A percentile compares a stretch with the other conserved stretches of the same genome.
Conservation (phyloP, 2,113 vertebrate genomes). For the Sialia sialis region DNA sequence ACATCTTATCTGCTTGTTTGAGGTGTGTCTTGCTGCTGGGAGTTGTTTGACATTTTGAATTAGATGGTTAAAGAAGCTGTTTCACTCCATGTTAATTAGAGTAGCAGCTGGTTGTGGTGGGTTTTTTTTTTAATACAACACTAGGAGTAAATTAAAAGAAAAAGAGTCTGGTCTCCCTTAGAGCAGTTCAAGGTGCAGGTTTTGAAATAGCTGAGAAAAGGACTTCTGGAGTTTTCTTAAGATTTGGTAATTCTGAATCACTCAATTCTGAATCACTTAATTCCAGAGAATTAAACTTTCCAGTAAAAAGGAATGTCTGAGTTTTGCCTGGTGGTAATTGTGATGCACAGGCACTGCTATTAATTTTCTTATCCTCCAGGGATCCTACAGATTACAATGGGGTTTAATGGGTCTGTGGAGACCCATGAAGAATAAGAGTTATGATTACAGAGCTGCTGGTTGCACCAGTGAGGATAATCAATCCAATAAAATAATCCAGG, state of each 20-base stretch:
- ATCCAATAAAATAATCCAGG: neutral
- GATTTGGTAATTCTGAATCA: neutral
- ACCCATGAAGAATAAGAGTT: neutral
- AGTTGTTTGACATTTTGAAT: slow-evolving; percentile 7
- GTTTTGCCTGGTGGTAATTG: neutral
- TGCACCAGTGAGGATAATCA: neutral
- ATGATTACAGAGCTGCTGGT: neutral
- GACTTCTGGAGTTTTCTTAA: neutral
- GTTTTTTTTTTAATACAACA: neutral
- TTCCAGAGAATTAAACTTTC: neutral
- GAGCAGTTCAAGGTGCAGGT: neutral
- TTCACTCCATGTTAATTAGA: neutral
- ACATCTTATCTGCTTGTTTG: slow-evolving; percentile 19
- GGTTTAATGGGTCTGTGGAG: neutral
- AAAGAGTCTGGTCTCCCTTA: neutral
- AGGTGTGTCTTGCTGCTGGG: slow-evolving; percentile 23
- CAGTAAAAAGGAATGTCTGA: neutral
- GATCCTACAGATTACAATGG: neutral
- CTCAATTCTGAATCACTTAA: neutral
- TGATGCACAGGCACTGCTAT: neutral
- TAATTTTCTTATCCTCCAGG: neutral
- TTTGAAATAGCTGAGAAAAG: neutral
- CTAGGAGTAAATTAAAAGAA: neutral
- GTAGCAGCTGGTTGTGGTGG: neutral
- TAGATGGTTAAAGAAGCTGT: neutral